Conservation (phyloP, 2,888 invertebrate species). For the Brachyptera risi region DNA sequence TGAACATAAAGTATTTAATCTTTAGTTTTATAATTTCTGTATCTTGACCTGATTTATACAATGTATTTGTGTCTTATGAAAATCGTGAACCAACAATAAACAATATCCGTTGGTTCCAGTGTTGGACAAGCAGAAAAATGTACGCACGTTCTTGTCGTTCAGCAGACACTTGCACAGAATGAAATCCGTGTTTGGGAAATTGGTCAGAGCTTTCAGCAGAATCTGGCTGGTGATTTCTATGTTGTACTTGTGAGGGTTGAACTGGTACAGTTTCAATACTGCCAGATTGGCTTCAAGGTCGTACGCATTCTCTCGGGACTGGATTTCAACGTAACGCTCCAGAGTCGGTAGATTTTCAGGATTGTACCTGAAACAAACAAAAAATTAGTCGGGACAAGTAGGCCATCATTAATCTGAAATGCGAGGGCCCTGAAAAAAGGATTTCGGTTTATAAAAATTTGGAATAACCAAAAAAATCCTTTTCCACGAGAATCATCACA, state of each 20-base stretch:
- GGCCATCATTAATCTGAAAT: no score
- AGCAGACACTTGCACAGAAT: constrained; percentile 96
- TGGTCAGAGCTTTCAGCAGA: constrained; percentile 91
- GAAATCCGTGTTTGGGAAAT: constrained; percentile 96
- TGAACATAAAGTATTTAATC: no score
- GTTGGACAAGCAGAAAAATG: no score
- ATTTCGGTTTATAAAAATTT: no score
- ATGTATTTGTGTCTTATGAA: no score
- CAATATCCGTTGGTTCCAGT: no score
- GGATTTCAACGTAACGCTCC: constrained; percentile 89
- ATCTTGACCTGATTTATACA: no score
- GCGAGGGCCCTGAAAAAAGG: no score
- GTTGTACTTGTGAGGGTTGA: constrained; percentile 85
- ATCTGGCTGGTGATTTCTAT: constrained; percentile 83
- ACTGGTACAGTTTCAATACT: constrained; percentile 93
- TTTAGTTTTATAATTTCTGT: no score
- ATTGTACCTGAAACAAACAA: constrained; percentile 71
- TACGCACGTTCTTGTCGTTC: constrained; percentile 64
- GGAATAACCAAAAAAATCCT: no score
- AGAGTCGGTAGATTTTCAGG: constrained; percentile 89
- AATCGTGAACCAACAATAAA: no score
- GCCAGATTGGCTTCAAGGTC: constrained; percentile 97
- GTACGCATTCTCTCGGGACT: constrained; percentile 89
- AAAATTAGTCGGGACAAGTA: constrained; percentile 26
- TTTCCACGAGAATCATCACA: no score